Evolutionary conservation across 2,888 invertebrate genomes (phyloP).

Genomic region (Nomada fabriciana): DNA sequence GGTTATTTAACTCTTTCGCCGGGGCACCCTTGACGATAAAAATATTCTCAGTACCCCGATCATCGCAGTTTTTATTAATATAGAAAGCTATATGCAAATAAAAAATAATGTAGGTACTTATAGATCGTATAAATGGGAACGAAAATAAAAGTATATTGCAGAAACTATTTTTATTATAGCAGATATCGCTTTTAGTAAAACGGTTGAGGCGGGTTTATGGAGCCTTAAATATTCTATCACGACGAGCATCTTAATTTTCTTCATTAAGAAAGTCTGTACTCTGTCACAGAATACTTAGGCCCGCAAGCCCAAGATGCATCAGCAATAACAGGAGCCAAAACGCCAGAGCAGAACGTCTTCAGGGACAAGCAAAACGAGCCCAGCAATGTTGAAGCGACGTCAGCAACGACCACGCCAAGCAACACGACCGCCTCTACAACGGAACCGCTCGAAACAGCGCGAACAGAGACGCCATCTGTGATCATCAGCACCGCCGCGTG

Average conservation of each 20-base stretch:
- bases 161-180: not conserved
- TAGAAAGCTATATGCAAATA: too few species aligned
- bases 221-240: too few species aligned
- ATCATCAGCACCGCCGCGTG: constrained; percentile 35
- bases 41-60: too few species aligned
- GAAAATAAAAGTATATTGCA: too few species aligned
- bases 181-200: not conserved
- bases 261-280: not conserved
- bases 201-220: too few species aligned
- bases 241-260: too few species aligned
- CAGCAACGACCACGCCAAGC: constrained; percentile 11
- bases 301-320: constrained; percentile 43
- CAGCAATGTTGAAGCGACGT: constrained; percentile 9
- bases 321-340: constrained; percentile 33
- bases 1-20: too few species aligned
- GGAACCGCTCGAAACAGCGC: constrained; percentile 21
- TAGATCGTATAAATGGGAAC: too few species aligned
- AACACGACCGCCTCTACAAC: constrained; percentile 1
- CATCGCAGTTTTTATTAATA: too few species aligned
- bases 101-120: too few species aligned
- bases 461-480: constrained; percentile 51
- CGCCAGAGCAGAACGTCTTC: constrained; percentile 21
- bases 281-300: constrained; percentile 46
- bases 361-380: constrained; percentile 41
- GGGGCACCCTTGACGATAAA: too few species aligned